Evolutionary conservation across 2,113 vertebrate species (phyloP), one percentile per base, ranked within the genome.

Genomic region (Epinephelus lanceolatus): DNA sequence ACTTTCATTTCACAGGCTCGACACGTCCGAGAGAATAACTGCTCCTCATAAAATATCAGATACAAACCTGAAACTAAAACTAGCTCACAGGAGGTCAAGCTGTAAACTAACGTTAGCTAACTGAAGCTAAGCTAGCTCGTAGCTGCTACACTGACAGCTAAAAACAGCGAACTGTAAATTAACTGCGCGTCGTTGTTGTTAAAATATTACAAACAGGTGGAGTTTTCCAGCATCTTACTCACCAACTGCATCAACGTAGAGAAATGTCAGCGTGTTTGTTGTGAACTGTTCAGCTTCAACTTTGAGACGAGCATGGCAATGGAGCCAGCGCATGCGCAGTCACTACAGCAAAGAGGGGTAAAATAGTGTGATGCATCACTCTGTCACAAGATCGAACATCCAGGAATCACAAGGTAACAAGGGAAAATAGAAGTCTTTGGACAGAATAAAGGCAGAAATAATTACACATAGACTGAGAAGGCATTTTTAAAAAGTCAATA

Each of bases 61-160:
- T 37, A 5, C 40, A 13, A 10, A 30, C 4, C 12, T 33, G 49
- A 33, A 60, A 45, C 42, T 84, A 74, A 18, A 69, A 17, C 13
- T 15, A 55, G 83, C 83, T 73, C 61, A 76, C 62, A 65, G 14
- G 9, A 76, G 75, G 76, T 83, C 80, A 86, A 82, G 27, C 51
- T 10, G 37, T 3, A 56, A 12, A 10, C 13, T 37, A 37, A 37
- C 33, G 33, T 37, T 37, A 19, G 17, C 14, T 60, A 40, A 17
- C 25, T 37, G 15, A 4, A 55, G 59, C 45, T 47, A 37, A 13
- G 17, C 40, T 62, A 72, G 61, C 69, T 62, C 21, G 5, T 11
- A 42, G 30, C 37, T 19, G 25, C 10, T 11, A 13, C 23, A 18
- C 12, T 40, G 18, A 33, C 18, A 37, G 1, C 0, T 40, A 23